These are phyloP conservation scores for Leptodirus hochenwartii DNA, from an alignment of 2,888 invertebrate species.

Conservation along the genomic window DNA sequence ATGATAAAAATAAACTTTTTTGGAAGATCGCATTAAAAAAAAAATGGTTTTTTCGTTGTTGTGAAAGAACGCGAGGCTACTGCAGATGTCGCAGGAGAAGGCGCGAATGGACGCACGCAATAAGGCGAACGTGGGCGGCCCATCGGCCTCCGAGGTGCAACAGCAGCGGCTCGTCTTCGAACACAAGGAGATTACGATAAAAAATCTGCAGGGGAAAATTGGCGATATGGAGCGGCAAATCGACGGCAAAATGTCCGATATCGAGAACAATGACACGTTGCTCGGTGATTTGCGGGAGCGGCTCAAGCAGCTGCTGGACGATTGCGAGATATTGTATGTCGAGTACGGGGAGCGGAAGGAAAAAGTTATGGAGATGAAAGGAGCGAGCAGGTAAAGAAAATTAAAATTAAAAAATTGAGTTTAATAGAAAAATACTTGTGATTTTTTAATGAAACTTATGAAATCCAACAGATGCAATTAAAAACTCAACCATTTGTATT, in stretches of 20 bases:
- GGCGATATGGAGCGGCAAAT: conserved; percentile 63
- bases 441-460: no score
- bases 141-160: conserved; percentile 28
- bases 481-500: no score
- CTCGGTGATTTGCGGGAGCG: conserved; percentile 53
- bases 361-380: conserved; percentile 26
- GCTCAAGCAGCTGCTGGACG: conserved; percentile 43
- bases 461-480: no score
- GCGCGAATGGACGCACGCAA: conserved; percentile 59
- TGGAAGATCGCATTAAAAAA: no score
- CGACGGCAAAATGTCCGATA: conserved; percentile 58
- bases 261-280: conserved; percentile 63
- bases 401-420: no score
- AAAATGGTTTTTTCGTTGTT: no score
- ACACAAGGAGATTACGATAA: conserved; percentile 45
- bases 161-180: conserved; percentile 41
- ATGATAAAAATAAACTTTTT: no score
- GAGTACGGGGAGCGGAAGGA: conserved; percentile 48
- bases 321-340: conserved; percentile 47
- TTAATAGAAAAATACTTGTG: no score
- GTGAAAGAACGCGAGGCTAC: conserved; percentile 65
- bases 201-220: conserved; percentile 43
- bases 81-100: conserved; percentile 69
- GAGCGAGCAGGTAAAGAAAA: conserved; percentile 18
- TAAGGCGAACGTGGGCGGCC: conserved; percentile 31